Percentiles rank a stretch among this genome's conserved stretches.
phyloP scores from a whole-genome alignment of 2,797 vertebrate species.

The Threskiornis aethiopicus region DNA sequence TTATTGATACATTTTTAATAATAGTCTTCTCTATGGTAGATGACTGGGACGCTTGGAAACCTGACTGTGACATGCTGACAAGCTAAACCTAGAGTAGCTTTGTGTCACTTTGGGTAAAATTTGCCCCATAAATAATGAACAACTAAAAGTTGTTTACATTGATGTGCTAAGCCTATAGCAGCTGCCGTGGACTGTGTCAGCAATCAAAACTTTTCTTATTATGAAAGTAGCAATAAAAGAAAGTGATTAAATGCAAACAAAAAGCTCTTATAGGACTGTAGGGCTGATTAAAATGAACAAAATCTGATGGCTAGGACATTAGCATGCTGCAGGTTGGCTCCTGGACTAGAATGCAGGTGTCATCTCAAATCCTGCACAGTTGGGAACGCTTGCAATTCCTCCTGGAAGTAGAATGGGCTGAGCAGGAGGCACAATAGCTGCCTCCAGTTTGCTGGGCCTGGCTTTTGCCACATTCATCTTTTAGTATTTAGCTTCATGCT shows the following conservation, averaged over 20 bases:
- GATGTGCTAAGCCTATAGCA: background rate
- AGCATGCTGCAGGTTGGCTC: background rate
- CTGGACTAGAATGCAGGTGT: background rate
- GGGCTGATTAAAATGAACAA: background rate
- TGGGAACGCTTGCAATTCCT: background rate
- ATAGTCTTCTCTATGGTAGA: background rate
- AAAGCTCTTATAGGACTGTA: background rate
- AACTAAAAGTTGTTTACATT: background rate
- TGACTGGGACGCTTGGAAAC: background rate
- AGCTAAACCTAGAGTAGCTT: background rate
- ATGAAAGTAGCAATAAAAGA: background rate
- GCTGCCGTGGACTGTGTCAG: background rate
- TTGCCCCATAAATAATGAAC: constrained; percentile 3
- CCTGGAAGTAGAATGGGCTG: background rate
- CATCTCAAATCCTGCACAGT: background rate
- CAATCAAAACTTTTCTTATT: background rate
- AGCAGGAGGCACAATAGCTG: background rate
- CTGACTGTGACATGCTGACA: background rate
- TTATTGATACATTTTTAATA: background rate
- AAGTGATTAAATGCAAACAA: background rate
- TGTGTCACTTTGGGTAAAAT: background rate
- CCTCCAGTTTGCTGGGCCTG: background rate
- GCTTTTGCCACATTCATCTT: background rate
- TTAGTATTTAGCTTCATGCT: background rate
- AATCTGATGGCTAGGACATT: background rate